Base-by-base conservation (phyloP, 2,888 invertebrate genomes). In the Plebejus anna region DNA sequence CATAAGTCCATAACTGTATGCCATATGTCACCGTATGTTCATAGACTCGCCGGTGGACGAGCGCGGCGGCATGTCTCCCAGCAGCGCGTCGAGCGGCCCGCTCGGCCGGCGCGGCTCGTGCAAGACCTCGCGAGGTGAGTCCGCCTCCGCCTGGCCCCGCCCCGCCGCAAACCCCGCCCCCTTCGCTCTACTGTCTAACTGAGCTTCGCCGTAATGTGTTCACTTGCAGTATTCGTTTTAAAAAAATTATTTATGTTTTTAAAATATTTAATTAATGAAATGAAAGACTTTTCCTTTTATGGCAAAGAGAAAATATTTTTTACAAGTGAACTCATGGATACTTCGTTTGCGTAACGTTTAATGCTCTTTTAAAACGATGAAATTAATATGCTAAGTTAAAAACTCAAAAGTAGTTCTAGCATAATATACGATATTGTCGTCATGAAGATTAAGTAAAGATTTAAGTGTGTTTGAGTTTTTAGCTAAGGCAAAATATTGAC, bases 121-220 rank as follows among this genome's bases (percentile, higher is more conserved):
- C 94, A 97, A 97, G 94, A 97, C 97, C 77, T 97, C 97, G 82
- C 94, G 97, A 96, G 97, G 97, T 97, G 90, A 94, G 96, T 81
- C 7, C 57, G 75, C 75, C 79, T 51, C 13, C 1, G 16, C 57
- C 55, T 4, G 16, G 16, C 78, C 72, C 32, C 78, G 9, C 73
- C 9, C 76, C 13, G 16, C 32, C 66, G 66, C 16, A 66, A 32
- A 66, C 76, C 73, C 77, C 61, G 2, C 38, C 11, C 22, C 51
- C 61, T 70, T 2, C 38, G 51, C 42, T 51, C 42, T 22, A 55
- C 70, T 32, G 59, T 32, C 36, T 79, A 79, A 79, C 80, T 78
- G 75, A 70, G 77, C 75, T 77, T 77, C 36, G 71, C 72, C 70
- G 59, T 32, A 2, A 11, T 42, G 71, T 51, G 36, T 75, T 42